These are phyloP conservation scores for Eilema depressum DNA, from an alignment of 2,888 invertebrate genomes.

Conservation along the genomic window DNA sequence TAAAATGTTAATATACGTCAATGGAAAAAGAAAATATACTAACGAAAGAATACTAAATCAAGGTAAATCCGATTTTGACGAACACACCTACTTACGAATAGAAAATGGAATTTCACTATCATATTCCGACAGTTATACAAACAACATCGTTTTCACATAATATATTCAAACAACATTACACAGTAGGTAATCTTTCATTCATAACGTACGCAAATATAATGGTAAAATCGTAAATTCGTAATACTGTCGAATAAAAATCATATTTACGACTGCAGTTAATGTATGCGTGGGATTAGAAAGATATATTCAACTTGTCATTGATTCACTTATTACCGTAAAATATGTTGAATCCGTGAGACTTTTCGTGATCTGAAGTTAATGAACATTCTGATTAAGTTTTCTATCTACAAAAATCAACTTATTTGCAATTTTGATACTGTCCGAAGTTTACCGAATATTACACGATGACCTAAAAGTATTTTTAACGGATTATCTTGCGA, in stretches of 20 bases:
- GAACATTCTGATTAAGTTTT: too few relatives aligned
- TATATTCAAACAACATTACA: conserved; percentile 32
- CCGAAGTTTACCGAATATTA: too few relatives aligned
- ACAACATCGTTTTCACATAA: conserved; percentile 28
- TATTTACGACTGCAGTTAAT: conserved; percentile 33
- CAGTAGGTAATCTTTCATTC: conserved; percentile 25
- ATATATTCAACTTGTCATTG: background rate
- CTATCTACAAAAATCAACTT: too few relatives aligned
- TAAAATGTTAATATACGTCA: background rate
- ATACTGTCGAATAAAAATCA: conserved; percentile 26
- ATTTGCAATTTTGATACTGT: too few relatives aligned
- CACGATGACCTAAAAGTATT: too few relatives aligned
- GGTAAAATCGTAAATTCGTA: conserved; percentile 24
- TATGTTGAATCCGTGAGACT: background rate
- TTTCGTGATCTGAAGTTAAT: too few relatives aligned
- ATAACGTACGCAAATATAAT: conserved; percentile 38
- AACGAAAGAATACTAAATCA: background rate
- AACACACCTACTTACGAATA: background rate
- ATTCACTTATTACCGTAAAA: background rate
- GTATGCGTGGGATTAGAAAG: conserved; percentile 23
- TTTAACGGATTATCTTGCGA: too few relatives aligned
- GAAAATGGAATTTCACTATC: conserved; percentile 3
- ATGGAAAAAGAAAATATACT: background rate
- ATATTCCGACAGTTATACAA: background rate
- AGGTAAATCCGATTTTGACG: background rate